These are phyloP conservation scores for Drosophila mojavensis DNA, from an alignment of 1,140 invertebrate species.

Conservation along the genomic window DNA sequence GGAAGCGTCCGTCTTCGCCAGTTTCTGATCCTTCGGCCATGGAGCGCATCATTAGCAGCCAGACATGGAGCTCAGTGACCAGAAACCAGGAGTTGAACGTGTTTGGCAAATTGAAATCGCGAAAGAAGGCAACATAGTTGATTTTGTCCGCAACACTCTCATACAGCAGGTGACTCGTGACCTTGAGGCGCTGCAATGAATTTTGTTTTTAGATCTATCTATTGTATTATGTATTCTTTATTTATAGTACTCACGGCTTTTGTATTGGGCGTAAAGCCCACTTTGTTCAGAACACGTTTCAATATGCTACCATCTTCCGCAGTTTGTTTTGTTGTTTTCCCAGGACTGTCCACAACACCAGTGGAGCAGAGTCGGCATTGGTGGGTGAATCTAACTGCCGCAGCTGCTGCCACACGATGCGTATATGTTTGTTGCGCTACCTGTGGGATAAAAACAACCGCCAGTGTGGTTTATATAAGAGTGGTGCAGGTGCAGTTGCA, in stretches of 20 bases:
- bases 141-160: conserved; percentile 87
- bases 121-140: conserved; percentile 86
- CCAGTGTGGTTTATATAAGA: conserved; percentile 67
- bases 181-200: conserved; percentile 86
- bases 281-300: conserved; percentile 77
- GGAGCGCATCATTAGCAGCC: conserved; percentile 90
- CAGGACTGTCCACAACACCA: conserved; percentile 49
- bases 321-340: conserved; percentile 50
- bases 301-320: conserved; percentile 61
- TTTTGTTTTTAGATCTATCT: background rate
- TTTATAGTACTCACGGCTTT: conserved; percentile 61
- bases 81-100: conserved; percentile 94
- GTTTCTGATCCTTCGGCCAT: conserved; percentile 89
- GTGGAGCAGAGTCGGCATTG: conserved; percentile 61
- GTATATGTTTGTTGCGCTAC: conserved; percentile 42
- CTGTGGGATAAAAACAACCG: conserved; percentile 40
- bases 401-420: conserved; percentile 17
- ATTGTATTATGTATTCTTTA: background rate
- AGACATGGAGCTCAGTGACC: conserved; percentile 93
- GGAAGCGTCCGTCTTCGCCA: conserved; percentile 87
- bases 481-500: conserved; percentile 14
- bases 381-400: conserved; percentile 2
- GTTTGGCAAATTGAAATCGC: conserved; percentile 89
- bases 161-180: conserved; percentile 87
- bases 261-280: conserved; percentile 77